A percentile compares a stretch with the other conserved stretches of the same genome.
Conservation (phyloP, 2,888 invertebrate genomes). For the Alitta virens region DNA sequence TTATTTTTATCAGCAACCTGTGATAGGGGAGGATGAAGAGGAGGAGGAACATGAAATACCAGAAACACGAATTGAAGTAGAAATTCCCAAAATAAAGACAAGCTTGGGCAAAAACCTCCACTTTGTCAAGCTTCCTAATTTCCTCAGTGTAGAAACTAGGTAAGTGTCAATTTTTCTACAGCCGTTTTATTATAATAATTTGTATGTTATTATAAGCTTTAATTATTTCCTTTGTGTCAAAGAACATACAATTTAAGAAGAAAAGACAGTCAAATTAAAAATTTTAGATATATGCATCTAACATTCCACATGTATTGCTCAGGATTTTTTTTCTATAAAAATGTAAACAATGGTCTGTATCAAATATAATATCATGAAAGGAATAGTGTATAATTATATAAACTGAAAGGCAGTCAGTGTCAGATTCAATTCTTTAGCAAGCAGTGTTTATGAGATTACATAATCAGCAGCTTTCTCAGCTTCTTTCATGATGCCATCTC, state of each 20-base stretch:
- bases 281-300: too few relatives aligned
- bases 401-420: too few relatives aligned
- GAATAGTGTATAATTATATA: too few relatives aligned
- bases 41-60: slow-evolving; percentile 72
- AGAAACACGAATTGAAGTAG: slow-evolving; percentile 93
- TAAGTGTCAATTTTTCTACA: slow-evolving; percentile 28
- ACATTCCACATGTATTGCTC: too few relatives aligned
- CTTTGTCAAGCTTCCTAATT: slow-evolving; percentile 96
- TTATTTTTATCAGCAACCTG: not conserved
- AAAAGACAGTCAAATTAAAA: too few relatives aligned
- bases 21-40: slow-evolving; percentile 37
- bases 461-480: not conserved
- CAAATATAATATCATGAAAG: too few relatives aligned
- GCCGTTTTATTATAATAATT: not conserved
- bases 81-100: slow-evolving; percentile 78
- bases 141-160: slow-evolving; percentile 91
- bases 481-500: not conserved
- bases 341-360: too few relatives aligned
- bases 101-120: slow-evolving; percentile 78
- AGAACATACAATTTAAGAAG: too few relatives aligned
- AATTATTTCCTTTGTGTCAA: too few relatives aligned
- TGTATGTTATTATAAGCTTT: too few relatives aligned
- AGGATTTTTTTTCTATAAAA: too few relatives aligned
- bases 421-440: too few relatives aligned
- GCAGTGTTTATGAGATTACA: not conserved